Evolutionary conservation across 1,140 invertebrate species (phyloP), one percentile per base, ranked within the genome.

Genomic region (Drosophila pallidifrons): DNA sequence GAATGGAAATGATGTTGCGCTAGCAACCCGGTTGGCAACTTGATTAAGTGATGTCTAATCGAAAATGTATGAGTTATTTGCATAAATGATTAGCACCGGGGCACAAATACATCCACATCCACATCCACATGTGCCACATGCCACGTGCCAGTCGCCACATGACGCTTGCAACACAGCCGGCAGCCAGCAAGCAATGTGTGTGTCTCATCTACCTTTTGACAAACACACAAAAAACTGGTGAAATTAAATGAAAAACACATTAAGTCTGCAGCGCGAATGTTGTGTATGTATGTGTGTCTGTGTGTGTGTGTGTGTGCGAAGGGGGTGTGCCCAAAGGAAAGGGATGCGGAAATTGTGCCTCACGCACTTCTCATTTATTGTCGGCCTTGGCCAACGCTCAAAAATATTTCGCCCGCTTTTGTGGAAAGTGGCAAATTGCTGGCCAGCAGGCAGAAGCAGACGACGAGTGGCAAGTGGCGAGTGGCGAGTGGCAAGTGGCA

Each of bases 381-480:
- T 77, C 43, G 71, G 59, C 74, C 77, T 80, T 57, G 66, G 55
- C 30, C 25, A 59, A 16, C 8, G 38, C 35, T 45, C 57, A 69
- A 69, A 69, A 68, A 51, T 77, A 43, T 78, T 46, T 61, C 72
- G 25, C n/a, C 49, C 7, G 45, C 55, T 78, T 66, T 68, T 72
- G 70, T 82, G 82, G 82, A 86, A 86, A 79, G 64, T 77, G 79
- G 79, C 67, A 82, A 87, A 79, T 82, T 88, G 82, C 52, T 82
- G 49, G 16, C 74, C 67, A 71, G 69, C 68, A 65, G 51, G 51
- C 51, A 32, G 20, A 25, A 25, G 10, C 35, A 38, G 35, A 54
- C 28, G 38, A 20, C 64, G 38, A 72, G 55, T 51, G 61, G 59
- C 35, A 25, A 51, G 20, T 13, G 35, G 7, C 30, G 8, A 13